Evolutionary conservation across 2,888 invertebrate genomes (phyloP).

Genomic region (Clistopyga incitator): DNA sequence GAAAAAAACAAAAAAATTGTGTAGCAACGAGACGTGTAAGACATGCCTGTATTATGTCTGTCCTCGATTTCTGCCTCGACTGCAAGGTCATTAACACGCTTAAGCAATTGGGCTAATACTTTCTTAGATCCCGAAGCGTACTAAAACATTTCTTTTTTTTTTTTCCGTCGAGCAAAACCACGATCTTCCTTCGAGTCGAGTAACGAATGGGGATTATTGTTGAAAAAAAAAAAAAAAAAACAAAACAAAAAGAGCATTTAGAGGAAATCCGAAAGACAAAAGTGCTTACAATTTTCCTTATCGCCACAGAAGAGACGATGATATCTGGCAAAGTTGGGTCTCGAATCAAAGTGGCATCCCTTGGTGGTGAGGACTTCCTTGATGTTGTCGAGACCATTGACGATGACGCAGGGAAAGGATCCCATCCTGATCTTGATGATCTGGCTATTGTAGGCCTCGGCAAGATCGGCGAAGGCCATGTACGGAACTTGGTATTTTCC

Average conservation of each 20-base stretch:
- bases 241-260: background rate
- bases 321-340: constrained; percentile 88
- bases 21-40: constrained; percentile 36
- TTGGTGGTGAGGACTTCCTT: constrained; percentile 86
- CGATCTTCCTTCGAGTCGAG: background rate
- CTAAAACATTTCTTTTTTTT: background rate
- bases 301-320: constrained; percentile 88
- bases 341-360: constrained; percentile 87
- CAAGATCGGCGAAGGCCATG: constrained; percentile 86
- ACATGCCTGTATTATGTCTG: constrained; percentile 53
- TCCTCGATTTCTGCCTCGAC: constrained; percentile 43
- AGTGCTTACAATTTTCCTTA: constrained; percentile 89
- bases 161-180: background rate
- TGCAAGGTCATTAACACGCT: constrained; percentile 68
- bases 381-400: constrained; percentile 87
- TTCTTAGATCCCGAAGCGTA: background rate
- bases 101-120: background rate
- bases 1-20: constrained; percentile 22
- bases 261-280: constrained; percentile 39
- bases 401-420: constrained; percentile 86
- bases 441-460: constrained; percentile 85
- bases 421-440: constrained; percentile 86
- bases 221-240: background rate
- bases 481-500: constrained; percentile 87
- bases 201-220: background rate